A percentile compares a stretch with the other conserved stretches of the same genome.
phyloP scores from a whole-genome alignment of 2,888 invertebrate genomes.

The Allygus modestus region DNA sequence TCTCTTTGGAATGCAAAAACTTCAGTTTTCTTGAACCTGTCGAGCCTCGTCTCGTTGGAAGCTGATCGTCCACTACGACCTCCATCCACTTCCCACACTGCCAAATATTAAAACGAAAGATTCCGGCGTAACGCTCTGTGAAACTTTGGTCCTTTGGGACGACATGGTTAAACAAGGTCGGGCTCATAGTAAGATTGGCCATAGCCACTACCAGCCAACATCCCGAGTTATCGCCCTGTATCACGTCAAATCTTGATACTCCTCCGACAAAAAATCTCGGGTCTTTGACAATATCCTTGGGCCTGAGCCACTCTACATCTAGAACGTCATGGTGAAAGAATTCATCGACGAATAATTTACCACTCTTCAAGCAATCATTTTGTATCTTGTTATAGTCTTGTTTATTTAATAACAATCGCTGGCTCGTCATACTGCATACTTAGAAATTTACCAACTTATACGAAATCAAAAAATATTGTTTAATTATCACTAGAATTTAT shows the following conservation, averaged over 20 bases:
- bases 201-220: slow-evolving; percentile 18
- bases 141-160: background rate
- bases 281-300: background rate
- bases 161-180: background rate
- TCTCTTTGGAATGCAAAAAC: background rate
- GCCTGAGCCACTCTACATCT: background rate
- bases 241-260: slow-evolving; percentile 8
- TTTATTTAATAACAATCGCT: background rate
- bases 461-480: too few relatives aligned
- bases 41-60: background rate
- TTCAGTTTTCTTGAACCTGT: background rate
- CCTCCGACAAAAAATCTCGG: background rate
- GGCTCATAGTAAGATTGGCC: slow-evolving; percentile 17
- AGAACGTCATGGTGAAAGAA: background rate
- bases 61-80: background rate
- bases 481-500: too few relatives aligned
- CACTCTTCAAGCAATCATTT: background rate
- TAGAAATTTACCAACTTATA: background rate
- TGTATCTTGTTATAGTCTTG: slow-evolving; percentile 4
- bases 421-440: background rate
- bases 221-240: background rate
- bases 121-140: background rate
- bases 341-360: background rate
- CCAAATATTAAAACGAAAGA: slow-evolving; percentile 22
- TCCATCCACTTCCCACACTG: slow-evolving; percentile 5